Evolutionary conservation across 92 coral and sea anemone species (phyloP).

Genomic region (Pocillopora meandrina): DNA sequence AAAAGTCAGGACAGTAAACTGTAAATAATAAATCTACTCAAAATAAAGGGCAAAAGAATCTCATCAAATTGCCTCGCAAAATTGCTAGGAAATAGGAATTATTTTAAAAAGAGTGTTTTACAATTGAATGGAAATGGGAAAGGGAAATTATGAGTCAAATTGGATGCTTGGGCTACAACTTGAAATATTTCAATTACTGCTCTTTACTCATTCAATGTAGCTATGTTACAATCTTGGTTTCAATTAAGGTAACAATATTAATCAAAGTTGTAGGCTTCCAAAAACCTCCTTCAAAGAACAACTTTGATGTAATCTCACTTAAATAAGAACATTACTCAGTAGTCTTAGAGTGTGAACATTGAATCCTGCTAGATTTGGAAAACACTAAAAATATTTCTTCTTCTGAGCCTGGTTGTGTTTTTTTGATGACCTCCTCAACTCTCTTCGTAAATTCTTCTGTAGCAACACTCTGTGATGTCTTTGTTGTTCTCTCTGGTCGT

Average conservation of each 20-base stretch:
- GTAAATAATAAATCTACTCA: no score
- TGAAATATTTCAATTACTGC: no score
- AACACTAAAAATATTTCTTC: slow-evolving; percentile 72
- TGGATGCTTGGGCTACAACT: no score
- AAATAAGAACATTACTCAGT: neutral
- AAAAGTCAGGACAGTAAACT: no score
- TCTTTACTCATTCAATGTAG: no score
- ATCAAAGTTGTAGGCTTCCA: neutral
- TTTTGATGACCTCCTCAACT: slow-evolving; percentile 86
- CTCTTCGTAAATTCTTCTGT: slow-evolving; percentile 85
- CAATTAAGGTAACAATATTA: neutral
- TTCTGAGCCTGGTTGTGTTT: slow-evolving; percentile 80
- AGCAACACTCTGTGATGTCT: slow-evolving; percentile 37
- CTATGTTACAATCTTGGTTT: neutral
- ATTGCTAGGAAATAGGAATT: no score
- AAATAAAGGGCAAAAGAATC: no score
- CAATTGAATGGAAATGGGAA: no score
- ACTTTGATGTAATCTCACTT: neutral
- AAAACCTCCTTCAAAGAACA: neutral
- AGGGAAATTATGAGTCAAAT: no score
- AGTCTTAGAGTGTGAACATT: slow-evolving; percentile 59
- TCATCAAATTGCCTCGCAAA: no score
- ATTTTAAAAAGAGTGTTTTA: no score
- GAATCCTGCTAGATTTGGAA: slow-evolving; percentile 44
- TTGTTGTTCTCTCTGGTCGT: slow-evolving; percentile 70